Evolutionary conservation across 2,113 vertebrate genomes (phyloP).

Genomic region (Chloebia gouldiae): DNA sequence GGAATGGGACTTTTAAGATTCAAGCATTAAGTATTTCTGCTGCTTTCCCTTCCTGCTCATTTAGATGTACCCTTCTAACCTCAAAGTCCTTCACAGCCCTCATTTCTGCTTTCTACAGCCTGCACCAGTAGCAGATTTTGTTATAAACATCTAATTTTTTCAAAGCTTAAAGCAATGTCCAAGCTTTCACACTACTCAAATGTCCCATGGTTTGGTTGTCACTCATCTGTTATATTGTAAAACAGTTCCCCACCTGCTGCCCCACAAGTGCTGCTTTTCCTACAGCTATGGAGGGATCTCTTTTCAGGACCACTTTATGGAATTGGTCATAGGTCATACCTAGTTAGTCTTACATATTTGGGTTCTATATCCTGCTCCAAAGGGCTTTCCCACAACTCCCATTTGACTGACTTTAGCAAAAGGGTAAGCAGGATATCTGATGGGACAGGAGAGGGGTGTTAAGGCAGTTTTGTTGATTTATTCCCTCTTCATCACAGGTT

Average conservation of each 20-base stretch:
- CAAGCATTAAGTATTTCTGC: background rate
- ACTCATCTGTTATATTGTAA: background rate
- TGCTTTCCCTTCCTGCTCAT: background rate
- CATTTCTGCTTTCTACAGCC: background rate
- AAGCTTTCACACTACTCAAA: background rate
- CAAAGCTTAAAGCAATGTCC: background rate
- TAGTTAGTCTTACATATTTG: background rate
- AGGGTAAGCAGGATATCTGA: background rate
- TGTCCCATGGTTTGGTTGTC: background rate
- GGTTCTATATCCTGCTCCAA: background rate
- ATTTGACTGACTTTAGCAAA: background rate
- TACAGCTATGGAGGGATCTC: background rate
- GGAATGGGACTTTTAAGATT: background rate
- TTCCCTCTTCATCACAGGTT: background rate
- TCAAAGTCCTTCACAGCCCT: background rate
- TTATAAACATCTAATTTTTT: background rate
- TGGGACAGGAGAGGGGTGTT: background rate
- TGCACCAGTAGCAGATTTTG: background rate
- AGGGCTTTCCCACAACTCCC: background rate
- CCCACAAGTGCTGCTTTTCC: background rate
- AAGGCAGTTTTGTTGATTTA: background rate
- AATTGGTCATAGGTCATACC: background rate
- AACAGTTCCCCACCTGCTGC: background rate
- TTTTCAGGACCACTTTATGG: background rate
- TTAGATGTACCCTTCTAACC: background rate